Conservation (phyloP, 2,797 vertebrate species). For the Notamacropus eugenii region DNA sequence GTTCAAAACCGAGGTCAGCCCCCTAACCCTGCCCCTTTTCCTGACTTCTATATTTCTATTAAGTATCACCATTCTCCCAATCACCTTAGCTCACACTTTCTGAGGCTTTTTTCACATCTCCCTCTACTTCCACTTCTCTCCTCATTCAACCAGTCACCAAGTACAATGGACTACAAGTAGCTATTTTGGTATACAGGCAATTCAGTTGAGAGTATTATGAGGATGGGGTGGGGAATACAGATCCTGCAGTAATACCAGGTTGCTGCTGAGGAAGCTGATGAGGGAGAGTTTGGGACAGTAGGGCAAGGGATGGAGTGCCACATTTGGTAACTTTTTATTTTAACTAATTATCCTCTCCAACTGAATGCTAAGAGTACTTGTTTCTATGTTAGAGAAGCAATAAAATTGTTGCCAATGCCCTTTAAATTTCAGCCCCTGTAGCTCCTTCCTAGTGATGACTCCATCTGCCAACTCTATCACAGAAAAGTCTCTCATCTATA, state of each 20-base stretch:
- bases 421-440: background rate
- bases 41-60: background rate
- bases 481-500: background rate
- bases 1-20: background rate
- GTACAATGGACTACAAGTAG: background rate
- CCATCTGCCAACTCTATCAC: background rate
- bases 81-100: background rate
- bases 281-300: background rate
- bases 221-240: background rate
- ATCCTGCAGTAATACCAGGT: background rate
- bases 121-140: background rate
- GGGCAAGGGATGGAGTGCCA: background rate
- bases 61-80: background rate
- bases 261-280: background rate
- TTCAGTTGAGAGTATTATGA: background rate
- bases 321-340: background rate
- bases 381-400: background rate
- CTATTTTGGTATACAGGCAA: background rate
- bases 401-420: background rate
- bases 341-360: background rate
- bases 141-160: background rate
- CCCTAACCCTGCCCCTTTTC: background rate
- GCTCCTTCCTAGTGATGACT: background rate
- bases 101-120: background rate
- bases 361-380: background rate